phyloP scores from a whole-genome alignment of 1,140 invertebrate species.

The Drosophila kurseongensis region DNA sequence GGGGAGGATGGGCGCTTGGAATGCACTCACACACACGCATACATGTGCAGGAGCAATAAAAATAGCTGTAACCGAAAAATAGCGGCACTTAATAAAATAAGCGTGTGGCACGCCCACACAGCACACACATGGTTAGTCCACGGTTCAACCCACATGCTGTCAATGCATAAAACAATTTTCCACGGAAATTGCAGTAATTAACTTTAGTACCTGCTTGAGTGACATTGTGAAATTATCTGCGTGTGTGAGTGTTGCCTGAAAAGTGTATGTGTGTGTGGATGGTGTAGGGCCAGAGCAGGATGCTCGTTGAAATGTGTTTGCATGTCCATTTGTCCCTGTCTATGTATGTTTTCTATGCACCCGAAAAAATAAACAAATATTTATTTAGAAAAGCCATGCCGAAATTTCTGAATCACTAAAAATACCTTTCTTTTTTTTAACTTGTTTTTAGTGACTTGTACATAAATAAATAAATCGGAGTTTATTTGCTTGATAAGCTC shows the following conservation, averaged over 20 bases:
- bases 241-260: not conserved
- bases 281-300: conserved; percentile 36
- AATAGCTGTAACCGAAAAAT: conserved; percentile 69
- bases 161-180: conserved; percentile 82
- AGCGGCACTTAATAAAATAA: conserved; percentile 75
- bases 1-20: not conserved
- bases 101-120: conserved; percentile 33
- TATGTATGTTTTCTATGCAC: conserved; percentile 11
- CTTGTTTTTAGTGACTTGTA: too few relatives aligned
- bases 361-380: not conserved
- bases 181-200: conserved; percentile 81
- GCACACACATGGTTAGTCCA: conserved; percentile 10
- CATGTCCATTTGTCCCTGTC: conserved; percentile 11
- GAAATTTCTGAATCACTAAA: not conserved
- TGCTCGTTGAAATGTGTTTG: conserved; percentile 24
- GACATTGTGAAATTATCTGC: conserved; percentile 56
- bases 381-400: not conserved
- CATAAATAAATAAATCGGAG: too few relatives aligned
- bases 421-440: too few relatives aligned
- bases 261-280: not conserved
- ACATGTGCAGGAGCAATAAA: conserved; percentile 53
- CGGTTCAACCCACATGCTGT: conserved; percentile 58
- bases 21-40: conserved; percentile 14
- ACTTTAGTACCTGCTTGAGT: conserved; percentile 82
- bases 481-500: too few relatives aligned